phyloP scores from a whole-genome alignment of 2,888 invertebrate genomes.

The Nomada goodeniana region DNA sequence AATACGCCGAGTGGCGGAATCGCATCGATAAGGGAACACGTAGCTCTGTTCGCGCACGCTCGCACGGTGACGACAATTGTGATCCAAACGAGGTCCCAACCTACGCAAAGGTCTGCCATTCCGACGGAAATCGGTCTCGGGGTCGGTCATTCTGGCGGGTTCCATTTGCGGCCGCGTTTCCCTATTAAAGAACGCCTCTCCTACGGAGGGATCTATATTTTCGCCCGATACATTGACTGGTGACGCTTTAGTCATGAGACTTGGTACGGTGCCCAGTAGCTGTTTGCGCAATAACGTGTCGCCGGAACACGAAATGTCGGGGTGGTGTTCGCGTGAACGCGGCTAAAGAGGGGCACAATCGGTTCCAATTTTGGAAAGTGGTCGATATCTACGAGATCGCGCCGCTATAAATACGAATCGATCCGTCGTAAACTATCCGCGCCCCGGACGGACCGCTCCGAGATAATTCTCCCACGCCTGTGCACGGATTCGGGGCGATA shows the following conservation, averaged over 20 bases:
- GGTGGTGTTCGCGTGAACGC: conserved; percentile 39
- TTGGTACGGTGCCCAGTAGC: conserved; percentile 67
- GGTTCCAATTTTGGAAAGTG: conserved; percentile 22
- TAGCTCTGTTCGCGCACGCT: background rate
- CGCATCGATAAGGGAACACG: no score
- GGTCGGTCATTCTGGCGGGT: background rate
- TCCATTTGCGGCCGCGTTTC: conserved; percentile 3
- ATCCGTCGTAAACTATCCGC: background rate
- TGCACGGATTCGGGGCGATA: background rate
- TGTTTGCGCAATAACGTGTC: conserved; percentile 66
- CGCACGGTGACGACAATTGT: background rate
- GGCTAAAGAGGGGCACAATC: conserved; percentile 12
- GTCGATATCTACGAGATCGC: conserved; percentile 7
- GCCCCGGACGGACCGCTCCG: background rate
- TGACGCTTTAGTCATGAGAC: conserved; percentile 62
- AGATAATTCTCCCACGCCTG: background rate
- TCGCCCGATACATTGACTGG: conserved; percentile 65
- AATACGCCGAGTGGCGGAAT: no score
- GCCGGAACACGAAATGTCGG: conserved; percentile 65
- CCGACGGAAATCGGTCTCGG: no score
- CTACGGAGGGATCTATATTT: conserved; percentile 58
- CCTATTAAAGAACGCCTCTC: conserved; percentile 32
- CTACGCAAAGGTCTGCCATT: background rate
- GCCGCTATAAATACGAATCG: conserved; percentile 27
- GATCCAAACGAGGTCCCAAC: background rate